Evolutionary conservation across 2,888 invertebrate genomes (phyloP), one percentile per base, ranked within the genome.

Genomic region (Choristoneura rosaceana): DNA sequence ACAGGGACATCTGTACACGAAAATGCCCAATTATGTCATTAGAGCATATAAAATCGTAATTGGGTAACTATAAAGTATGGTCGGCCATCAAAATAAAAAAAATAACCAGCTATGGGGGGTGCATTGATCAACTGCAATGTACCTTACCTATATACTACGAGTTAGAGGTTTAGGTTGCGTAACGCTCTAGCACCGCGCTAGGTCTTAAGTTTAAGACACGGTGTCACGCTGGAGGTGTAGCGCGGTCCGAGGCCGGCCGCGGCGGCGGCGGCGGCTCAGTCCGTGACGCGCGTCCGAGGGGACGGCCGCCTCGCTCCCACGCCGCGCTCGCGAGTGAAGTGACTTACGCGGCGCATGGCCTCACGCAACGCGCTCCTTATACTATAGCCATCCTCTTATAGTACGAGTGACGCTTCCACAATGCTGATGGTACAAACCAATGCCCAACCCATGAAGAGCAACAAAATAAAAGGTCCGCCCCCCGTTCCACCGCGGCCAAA

Each of bases 401-500:
- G 93, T 93, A 85, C 87, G 90, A 92, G 93, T 91, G 93, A 88
- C 88, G 84, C 86, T 85, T 85, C 80, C 86, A 91, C 83, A 82
- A 94, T 94, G 94, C 89, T 94, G 87, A 94, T 95, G 93, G 92
- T 95, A 83, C 93, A 95, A 84, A 95, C 93, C 79, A 95, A 95
- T 87, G 90, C 95, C 78, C 95, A 95, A 80, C 93, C 92, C 76
- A 93, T 93, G 92, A 94, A 94, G 88, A 89, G 85, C 83, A 87
- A 79, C 80, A 94, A 93, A 84, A 82, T 94, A 70, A 93, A 95
- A 84, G 96, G 96, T 74, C 96, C 96, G 77, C 97, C 97, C 79
- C 97, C 97, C 81, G 97, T 97, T 78, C 97, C 97, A 73, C 97
- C 97, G 78, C 95, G 97, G 82, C 97, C 97, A 71, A 96, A 96